phyloP scores from a whole-genome alignment of 2,888 invertebrate genomes.

The Drosophila villosipedis region DNA sequence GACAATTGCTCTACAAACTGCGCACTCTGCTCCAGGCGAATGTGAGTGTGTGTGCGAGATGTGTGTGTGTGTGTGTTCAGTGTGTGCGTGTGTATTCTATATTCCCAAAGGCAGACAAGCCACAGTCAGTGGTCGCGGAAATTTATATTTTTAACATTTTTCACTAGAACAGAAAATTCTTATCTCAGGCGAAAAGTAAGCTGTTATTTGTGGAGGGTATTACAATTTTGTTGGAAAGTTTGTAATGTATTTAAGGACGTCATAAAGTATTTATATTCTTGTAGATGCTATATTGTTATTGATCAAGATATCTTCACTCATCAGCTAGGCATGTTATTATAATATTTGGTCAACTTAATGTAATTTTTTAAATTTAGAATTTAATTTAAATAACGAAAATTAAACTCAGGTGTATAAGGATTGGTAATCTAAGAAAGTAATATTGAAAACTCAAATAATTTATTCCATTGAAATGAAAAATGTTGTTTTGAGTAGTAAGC shows the following conservation, averaged over 20 bases:
- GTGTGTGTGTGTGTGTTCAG: not conserved
- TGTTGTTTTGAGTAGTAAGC: not conserved
- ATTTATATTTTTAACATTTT: no score
- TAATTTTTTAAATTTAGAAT: not conserved
- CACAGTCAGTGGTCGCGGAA: not conserved
- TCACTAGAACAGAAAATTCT: not conserved
- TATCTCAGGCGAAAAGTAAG: not conserved
- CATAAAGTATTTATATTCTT: not conserved
- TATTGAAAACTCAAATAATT: not conserved
- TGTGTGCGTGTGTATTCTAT: not conserved
- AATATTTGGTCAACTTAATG: not conserved
- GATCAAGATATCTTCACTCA: not conserved
- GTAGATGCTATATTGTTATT: not conserved
- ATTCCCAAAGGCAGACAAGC: not conserved
- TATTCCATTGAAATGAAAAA: not conserved
- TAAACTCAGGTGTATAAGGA: not conserved
- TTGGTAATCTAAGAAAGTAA: not conserved
- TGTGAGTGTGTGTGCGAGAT: conserved; percentile 86
- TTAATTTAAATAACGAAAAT: not conserved
- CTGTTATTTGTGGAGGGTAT: not conserved
- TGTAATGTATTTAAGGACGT: not conserved
- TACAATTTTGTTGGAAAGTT: not conserved
- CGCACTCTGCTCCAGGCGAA: conserved; percentile 89
- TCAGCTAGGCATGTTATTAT: not conserved
- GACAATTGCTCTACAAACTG: conserved; percentile 89